These are phyloP conservation scores for Dicrurus megarhynchus DNA, from an alignment of 2,113 vertebrate genomes.

Conservation along the genomic window DNA sequence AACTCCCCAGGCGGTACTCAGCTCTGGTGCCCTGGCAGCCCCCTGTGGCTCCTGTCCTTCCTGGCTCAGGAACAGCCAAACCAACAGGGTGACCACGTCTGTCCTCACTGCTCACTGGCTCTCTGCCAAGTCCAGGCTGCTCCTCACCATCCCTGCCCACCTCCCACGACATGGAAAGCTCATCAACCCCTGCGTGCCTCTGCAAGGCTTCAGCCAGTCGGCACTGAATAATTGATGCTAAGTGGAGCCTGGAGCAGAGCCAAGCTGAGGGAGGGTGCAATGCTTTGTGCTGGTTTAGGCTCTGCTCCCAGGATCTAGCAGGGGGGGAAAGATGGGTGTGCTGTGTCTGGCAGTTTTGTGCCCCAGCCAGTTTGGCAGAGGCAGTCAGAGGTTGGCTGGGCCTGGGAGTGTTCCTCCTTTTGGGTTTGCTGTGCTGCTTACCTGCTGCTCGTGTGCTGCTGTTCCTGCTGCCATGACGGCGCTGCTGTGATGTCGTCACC, in stretches of 20 bases:
- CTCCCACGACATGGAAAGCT: neutral
- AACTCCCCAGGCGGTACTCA: neutral
- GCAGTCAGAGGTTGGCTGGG: neutral
- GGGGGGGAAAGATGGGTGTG: neutral
- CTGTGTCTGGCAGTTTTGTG: neutral
- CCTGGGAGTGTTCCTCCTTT: neutral
- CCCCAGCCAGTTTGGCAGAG: neutral
- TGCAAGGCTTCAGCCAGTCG: neutral
- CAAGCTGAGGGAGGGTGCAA: neutral
- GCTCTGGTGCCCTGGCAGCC: neutral
- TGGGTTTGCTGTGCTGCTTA: neutral
- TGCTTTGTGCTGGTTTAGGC: neutral
- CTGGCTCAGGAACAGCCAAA: neutral
- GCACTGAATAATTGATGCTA: slow-evolving; percentile 29
- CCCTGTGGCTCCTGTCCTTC: neutral
- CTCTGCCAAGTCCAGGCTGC: rapidly evolving
- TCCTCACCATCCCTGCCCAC: neutral
- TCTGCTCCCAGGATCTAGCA: neutral
- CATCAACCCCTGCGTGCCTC: neutral
- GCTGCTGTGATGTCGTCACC: neutral
- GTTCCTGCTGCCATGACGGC: neutral
- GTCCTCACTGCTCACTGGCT: rapidly evolving
- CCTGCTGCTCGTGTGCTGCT: neutral
- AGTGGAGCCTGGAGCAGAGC: neutral
- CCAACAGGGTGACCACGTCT: rapidly evolving